Evolutionary conservation across 1,140 invertebrate genomes (phyloP).

Genomic region (Tetragonula clypearis): DNA sequence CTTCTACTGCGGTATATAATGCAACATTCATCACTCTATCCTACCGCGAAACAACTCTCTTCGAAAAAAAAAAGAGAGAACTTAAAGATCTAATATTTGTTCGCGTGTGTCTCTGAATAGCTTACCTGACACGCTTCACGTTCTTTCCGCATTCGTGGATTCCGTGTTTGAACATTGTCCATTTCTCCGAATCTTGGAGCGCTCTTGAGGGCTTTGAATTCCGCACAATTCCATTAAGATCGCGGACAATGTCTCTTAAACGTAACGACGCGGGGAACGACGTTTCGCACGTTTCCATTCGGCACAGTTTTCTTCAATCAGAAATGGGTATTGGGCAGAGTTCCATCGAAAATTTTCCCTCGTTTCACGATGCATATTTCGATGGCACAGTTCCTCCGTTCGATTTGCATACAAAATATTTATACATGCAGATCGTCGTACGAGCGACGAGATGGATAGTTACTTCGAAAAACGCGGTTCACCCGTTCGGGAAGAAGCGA

Average conservation of each 20-base stretch:
- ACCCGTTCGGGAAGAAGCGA: not conserved
- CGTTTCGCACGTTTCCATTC: not conserved
- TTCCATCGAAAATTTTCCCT: not conserved
- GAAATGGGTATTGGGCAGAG: not conserved
- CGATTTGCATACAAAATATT: not conserved
- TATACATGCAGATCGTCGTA: not conserved
- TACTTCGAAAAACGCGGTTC: not conserved
- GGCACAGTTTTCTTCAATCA: not conserved
- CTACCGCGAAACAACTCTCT: not conserved
- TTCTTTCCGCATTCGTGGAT: constrained; percentile 44
- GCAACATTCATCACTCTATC: not conserved
- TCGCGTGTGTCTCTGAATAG: not conserved
- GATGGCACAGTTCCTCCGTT: not conserved
- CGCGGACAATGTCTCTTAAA: not conserved
- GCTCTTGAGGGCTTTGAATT: not conserved
- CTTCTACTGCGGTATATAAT: not conserved
- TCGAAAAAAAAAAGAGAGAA: not conserved
- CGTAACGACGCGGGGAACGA: not conserved
- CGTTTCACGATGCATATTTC: not conserved
- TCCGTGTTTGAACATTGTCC: constrained; percentile 46
- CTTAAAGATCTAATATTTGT: not conserved
- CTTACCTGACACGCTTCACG: constrained; percentile 57
- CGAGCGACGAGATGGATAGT: not conserved
- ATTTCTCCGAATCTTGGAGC: constrained; percentile 13
- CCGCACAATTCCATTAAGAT: constrained; percentile 19